Base-by-base conservation (phyloP, 2,888 invertebrate species). In the Tuta absoluta region DNA sequence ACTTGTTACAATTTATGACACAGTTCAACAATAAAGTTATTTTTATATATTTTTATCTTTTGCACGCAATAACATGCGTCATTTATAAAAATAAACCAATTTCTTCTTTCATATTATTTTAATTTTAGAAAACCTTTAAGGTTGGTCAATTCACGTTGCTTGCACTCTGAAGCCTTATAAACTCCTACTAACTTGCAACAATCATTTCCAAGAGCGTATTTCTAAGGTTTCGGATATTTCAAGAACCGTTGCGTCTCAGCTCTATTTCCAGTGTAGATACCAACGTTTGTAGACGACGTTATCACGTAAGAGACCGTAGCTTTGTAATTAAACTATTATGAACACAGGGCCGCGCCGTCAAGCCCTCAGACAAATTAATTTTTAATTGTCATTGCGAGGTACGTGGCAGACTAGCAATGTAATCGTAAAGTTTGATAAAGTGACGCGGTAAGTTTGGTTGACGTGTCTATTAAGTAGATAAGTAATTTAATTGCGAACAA, bases 241-340 rank as follows among this genome's bases (percentile, higher is more conserved):
- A 11, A 21, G 23, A 49, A 49, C 19, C 4, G 0, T 45, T 45
- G 45, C 45, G 17, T 28, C 33, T 24, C 51, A 53, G 23, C 51
- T 14, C 51, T 53, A 53, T 24, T 14, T 23, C 1, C 0, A 2
- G 23, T 14, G 23, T 45, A 45, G 41, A 41, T 33, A 24, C 28
- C 17, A 17, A n/a, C 28, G 56, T 56, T 56, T 56, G 64, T 68
- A 67, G 61, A 62, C 61, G 65, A 66, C 66, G 49, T 70, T 69
- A 71, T 69, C 64, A 66, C 63, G 67, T 63, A 63, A 65, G 62
- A 62, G 51, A 58, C 38, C 53, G 53, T 33, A 23, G 64, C 66
- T 72, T 66, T 71, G 69, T 71, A 74, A 72, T 74, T 70, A 71
- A 75, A 75, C 73, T 73, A 72, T 68, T 67, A 74, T 63, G 65